Percentiles rank a stretch among this genome's conserved stretches.
These are phyloP conservation scores for Incurvaria masculella DNA, from an alignment of 2,888 invertebrate genomes.

Conservation along the genomic window DNA sequence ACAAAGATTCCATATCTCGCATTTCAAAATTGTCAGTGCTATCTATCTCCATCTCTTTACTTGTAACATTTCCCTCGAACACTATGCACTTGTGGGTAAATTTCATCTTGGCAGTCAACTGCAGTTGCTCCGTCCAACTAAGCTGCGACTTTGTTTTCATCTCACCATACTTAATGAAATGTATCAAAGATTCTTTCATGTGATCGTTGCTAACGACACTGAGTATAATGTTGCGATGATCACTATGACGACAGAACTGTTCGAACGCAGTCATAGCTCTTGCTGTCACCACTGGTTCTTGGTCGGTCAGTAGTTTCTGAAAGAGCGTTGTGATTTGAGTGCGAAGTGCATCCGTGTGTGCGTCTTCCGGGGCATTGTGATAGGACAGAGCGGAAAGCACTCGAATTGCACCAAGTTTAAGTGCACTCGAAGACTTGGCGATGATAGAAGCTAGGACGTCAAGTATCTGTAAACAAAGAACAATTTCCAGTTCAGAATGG, in stretches of 20 bases:
- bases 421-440: not conserved
- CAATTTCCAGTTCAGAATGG: too few species aligned
- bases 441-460: not conserved
- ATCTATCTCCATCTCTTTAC: not conserved
- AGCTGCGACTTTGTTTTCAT: slow-evolving; percentile 4
- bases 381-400: slow-evolving; percentile 1
- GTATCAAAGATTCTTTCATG: slow-evolving; percentile 21
- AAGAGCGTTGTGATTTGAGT: not conserved
- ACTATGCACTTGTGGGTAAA: not conserved
- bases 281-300: slow-evolving; percentile 1
- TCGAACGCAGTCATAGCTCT: slow-evolving; percentile 6
- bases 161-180: slow-evolving; percentile 14
- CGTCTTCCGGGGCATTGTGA: not conserved
- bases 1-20: too few species aligned
- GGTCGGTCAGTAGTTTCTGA: slow-evolving; percentile 4
- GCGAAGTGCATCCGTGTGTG: not conserved
- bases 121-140: slow-evolving; percentile 19
- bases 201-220: slow-evolving; percentile 16
- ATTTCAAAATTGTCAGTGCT: too few species aligned
- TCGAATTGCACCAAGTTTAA: not conserved
- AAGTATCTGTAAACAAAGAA: not conserved
- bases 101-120: slow-evolving; percentile 10
- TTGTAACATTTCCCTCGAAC: not conserved
- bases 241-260: slow-evolving; percentile 4
- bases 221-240: slow-evolving; percentile 3